A percentile compares a stretch with the other conserved stretches of the same genome.
These are phyloP conservation scores for Macrobrachium nipponense DNA, from an alignment of 1,140 invertebrate species.

Conservation along the genomic window DNA sequence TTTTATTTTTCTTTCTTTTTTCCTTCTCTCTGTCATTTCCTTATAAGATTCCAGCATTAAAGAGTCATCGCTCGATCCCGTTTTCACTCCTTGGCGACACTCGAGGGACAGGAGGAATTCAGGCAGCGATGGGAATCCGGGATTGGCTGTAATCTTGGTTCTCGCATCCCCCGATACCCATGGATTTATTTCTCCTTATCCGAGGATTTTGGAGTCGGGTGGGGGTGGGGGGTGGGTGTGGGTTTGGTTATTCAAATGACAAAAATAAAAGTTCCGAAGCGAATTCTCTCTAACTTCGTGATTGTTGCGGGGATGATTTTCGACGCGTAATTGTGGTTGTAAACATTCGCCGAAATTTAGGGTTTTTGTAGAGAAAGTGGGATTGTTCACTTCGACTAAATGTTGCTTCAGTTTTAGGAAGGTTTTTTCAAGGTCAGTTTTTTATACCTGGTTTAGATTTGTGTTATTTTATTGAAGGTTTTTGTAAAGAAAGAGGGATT, in stretches of 20 bases:
- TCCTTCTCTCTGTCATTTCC: neutral
- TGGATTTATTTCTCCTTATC: slow-evolving; percentile 31
- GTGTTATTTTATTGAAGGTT: too few species aligned
- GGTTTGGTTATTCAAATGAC: slow-evolving; percentile 9
- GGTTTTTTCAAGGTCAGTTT: too few species aligned
- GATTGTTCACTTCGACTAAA: too few species aligned
- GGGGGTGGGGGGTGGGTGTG: too few species aligned
- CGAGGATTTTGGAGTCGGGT: neutral
- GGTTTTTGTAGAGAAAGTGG: too few species aligned
- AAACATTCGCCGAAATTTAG: too few species aligned
- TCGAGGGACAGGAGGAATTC: neutral
- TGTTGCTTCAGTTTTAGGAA: too few species aligned
- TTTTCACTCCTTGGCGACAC: neutral
- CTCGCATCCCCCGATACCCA: slow-evolving; percentile 32
- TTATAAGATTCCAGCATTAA: neutral
- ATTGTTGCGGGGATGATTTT: too few species aligned
- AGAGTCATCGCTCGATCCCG: neutral
- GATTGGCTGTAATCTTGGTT: slow-evolving; percentile 5
- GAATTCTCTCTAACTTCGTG: neutral
- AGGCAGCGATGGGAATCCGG: slow-evolving; percentile 14
- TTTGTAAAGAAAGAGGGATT: too few species aligned
- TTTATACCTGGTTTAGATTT: too few species aligned
- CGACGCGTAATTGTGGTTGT: too few species aligned
- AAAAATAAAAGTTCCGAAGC: slow-evolving; percentile 4
- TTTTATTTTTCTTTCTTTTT: neutral